phyloP scores from a whole-genome alignment of 1,140 invertebrate genomes.

The Dinothrombium tinctorium region DNA sequence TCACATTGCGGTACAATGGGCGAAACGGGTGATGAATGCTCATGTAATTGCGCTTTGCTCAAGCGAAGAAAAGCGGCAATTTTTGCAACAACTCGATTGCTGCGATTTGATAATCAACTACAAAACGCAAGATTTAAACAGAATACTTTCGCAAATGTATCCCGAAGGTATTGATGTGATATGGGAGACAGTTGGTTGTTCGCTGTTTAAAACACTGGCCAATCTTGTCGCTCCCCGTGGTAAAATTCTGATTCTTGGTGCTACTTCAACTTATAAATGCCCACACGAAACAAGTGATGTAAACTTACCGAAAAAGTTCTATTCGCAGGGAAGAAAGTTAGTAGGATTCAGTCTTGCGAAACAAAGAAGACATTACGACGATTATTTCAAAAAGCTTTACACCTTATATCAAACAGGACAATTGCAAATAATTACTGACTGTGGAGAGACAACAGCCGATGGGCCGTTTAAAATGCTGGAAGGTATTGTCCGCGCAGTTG shows the following conservation, averaged over 20 bases:
- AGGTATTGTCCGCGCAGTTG: neutral
- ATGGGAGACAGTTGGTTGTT: neutral
- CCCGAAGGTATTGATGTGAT: neutral
- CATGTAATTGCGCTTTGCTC: slow-evolving; percentile 23
- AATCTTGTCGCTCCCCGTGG: neutral
- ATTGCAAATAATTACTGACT: neutral
- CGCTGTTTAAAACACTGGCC: neutral
- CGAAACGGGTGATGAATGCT: slow-evolving; percentile 20
- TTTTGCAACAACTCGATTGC: slow-evolving; percentile 21
- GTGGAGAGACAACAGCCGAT: neutral
- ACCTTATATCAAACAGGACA: neutral
- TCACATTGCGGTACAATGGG: slow-evolving; percentile 18
- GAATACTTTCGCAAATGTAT: slow-evolving; percentile 8
- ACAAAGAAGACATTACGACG: neutral
- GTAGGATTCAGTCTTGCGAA: neutral
- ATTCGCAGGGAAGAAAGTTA: neutral
- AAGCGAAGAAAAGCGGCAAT: slow-evolving; percentile 20
- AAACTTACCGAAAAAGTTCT: neutral
- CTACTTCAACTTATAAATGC: neutral
- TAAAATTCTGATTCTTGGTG: neutral
- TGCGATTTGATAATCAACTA: slow-evolving; percentile 22
- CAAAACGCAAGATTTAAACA: slow-evolving; percentile 19
- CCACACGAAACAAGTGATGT: neutral
- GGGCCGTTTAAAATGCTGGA: neutral
- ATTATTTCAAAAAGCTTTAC: neutral